Evolutionary conservation across 2,888 invertebrate species (phyloP), one percentile per base, ranked within the genome.

Genomic region (Tenthredo livida): DNA sequence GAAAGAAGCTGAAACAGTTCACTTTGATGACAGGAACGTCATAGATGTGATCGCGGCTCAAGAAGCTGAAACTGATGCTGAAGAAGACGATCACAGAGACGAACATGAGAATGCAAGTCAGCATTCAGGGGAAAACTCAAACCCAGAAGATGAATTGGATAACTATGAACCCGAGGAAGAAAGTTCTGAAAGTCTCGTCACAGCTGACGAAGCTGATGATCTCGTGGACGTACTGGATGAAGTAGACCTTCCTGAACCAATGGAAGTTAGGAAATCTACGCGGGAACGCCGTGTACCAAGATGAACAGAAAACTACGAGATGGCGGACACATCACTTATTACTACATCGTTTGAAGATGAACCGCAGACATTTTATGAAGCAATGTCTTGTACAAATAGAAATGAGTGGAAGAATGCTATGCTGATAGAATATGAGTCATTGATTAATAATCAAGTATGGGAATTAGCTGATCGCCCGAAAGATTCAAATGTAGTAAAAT

Each of bases 281-380:
- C 25, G 25, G 17, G 25, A 50, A 4, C 50, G 77, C 29, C 77
- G 25, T 50, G 2, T 15, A 15, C 40, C 72, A 67, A 67, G 47
- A 1, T 21, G 17, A 58, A 0, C 21, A 17, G 25, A 78, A 15
- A 37, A 40, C 6, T 75, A 50, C 7, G 65, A 33, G 0, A 29
- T 25, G 58, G 85, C 6, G 10, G 47, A 40, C 37, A 47, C 15
- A 21, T 85, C 25, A 33, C 6, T 58, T n/a, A 15, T 54, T 10
- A 61, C 29, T 29, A 85, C 85, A 43, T 29, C 29, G 4, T 65
- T 0, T 33, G 33, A 86, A 67, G 84, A 84, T 78, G 87, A 86
- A 37, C 84, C 86, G 12, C 70, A 84, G 54, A 86, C 65, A 70
- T 54, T 84, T n/a, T 9, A 73, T 2, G 40, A 73, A 43, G 73